Evolutionary conservation across 2,888 invertebrate genomes (phyloP).

Genomic region (Coelopa pilipes): DNA sequence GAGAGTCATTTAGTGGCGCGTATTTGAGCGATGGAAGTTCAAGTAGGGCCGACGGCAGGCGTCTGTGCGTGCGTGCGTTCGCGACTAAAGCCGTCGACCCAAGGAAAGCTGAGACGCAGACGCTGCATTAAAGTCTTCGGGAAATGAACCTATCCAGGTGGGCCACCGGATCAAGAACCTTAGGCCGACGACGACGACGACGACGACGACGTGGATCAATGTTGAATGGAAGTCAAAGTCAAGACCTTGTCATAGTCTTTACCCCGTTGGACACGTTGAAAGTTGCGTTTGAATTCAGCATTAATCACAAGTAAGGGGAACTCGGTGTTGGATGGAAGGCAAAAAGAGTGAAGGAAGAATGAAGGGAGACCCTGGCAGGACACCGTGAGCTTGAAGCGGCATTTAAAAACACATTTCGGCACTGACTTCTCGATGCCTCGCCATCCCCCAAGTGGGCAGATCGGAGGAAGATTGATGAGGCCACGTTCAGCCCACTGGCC

Average conservation of each 20-base stretch:
- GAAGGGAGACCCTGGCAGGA: too few relatives aligned
- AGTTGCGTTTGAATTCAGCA: constrained; percentile 58
- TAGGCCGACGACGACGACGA: too few relatives aligned
- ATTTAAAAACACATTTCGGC: constrained; percentile 60
- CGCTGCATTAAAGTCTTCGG: background rate
- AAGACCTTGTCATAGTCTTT: constrained; percentile 60
- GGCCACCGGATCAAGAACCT: background rate
- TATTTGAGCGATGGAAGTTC: constrained; percentile 19
- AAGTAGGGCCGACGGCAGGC: constrained; percentile 30
- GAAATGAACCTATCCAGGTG: too few relatives aligned
- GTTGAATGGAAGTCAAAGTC: constrained; percentile 49
- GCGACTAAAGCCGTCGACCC: constrained; percentile 1
- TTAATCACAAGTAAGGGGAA: constrained; percentile 60
- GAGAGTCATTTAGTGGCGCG: constrained; percentile 28
- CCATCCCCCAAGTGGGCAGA: background rate
- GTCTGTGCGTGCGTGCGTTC: background rate
- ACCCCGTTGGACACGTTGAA: constrained; percentile 14
- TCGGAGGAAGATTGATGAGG: constrained; percentile 34
- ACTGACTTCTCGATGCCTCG: constrained; percentile 32
- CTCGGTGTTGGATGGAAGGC: constrained; percentile 39
- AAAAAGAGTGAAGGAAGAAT: background rate
- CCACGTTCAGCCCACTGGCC: constrained; percentile 42
- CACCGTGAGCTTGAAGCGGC: constrained; percentile 39
- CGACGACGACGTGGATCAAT: too few relatives aligned
- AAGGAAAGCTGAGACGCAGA: background rate